Evolutionary conservation across 2,113 vertebrate genomes (phyloP).

Genomic region (Maccullochella peelii): DNA sequence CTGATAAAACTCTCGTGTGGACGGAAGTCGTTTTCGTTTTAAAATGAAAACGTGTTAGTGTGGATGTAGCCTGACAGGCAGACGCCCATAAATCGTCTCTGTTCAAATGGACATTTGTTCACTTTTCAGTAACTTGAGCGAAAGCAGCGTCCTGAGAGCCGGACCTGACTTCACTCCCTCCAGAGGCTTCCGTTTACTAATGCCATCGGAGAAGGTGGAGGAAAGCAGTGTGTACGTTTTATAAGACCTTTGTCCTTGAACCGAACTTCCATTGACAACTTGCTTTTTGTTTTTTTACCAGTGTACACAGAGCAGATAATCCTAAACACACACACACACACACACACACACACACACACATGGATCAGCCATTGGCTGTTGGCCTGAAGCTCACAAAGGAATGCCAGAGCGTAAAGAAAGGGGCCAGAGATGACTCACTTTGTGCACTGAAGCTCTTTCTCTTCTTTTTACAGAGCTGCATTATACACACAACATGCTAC

Average conservation of each 20-base stretch:
- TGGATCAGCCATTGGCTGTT: conserved; percentile 33
- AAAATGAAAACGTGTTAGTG: too few species aligned
- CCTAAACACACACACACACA: conserved; percentile 22
- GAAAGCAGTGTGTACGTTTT: background rate
- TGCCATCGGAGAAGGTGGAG: background rate
- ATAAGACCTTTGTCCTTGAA: conserved; percentile 40
- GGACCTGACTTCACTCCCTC: too few species aligned
- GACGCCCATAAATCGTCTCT: background rate
- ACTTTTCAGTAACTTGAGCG: background rate
- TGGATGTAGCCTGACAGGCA: too few species aligned
- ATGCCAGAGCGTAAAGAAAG: conserved; percentile 4
- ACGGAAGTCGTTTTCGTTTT: too few species aligned
- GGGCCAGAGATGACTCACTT: conserved; percentile 30
- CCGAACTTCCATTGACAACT: conserved; percentile 15
- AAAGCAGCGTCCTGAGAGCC: too few species aligned
- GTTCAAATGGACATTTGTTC: background rate
- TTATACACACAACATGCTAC: background rate
- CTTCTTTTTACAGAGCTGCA: background rate
- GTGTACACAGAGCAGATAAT: conserved; percentile 35
- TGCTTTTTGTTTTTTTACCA: background rate
- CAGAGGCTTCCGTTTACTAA: background rate
- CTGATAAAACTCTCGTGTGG: too few species aligned
- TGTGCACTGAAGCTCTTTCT: background rate
- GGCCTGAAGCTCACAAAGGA: conserved; percentile 31
- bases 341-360: conserved; percentile 10